These are phyloP conservation scores for Carcharodon carcharias DNA, from an alignment of 2,797 vertebrate genomes.

Conservation along the genomic window DNA sequence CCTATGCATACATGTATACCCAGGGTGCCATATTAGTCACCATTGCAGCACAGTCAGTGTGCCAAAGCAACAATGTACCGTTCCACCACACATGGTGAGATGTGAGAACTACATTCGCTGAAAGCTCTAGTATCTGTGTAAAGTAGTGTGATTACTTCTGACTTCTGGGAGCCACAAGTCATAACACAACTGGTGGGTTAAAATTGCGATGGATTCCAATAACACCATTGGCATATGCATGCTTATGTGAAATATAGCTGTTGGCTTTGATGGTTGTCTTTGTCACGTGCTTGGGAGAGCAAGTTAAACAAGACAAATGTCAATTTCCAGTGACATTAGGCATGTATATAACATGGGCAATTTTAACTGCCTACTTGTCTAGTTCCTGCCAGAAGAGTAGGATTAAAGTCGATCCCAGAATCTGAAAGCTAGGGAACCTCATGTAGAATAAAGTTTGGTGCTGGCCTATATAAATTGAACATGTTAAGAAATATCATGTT, in stretches of 20 bases:
- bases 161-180: neutral
- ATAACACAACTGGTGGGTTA: neutral
- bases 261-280: too few relatives aligned
- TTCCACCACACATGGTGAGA: neutral
- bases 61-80: neutral
- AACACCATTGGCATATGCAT: too few relatives aligned
- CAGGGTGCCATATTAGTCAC: too few relatives aligned
- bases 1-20: too few relatives aligned
- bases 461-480: neutral
- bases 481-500: neutral
- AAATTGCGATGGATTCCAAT: too few relatives aligned
- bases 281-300: too few relatives aligned
- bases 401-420: neutral
- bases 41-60: too few relatives aligned
- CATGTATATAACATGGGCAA: neutral
- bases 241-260: too few relatives aligned
- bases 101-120: neutral
- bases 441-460: neutral
- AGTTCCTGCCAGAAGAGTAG: neutral
- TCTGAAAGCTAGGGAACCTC: neutral
- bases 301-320: too few relatives aligned
- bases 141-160: neutral
- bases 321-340: neutral
- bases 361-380: neutral
- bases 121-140: neutral